phyloP scores from a whole-genome alignment of 2,797 vertebrate species.

The Fistularia tabacaria region DNA sequence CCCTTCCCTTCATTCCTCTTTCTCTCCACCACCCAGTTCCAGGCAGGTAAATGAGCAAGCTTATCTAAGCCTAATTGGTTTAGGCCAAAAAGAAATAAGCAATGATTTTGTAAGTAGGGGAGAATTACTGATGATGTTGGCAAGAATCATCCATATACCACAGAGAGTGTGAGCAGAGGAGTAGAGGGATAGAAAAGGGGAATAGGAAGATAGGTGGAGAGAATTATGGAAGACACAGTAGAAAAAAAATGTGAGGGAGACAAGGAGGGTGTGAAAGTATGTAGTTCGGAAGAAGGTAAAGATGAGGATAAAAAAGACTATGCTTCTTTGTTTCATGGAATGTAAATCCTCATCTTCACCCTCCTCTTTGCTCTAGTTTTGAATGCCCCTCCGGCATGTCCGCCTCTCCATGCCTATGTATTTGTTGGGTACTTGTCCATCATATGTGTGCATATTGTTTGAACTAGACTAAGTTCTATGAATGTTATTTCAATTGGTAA shows the following conservation, averaged over 20 bases:
- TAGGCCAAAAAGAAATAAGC: conserved; percentile 76
- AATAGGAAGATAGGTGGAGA: conserved; percentile 35
- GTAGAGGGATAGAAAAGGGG: conserved; percentile 21
- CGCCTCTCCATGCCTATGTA: background rate
- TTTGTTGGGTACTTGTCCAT: too few species aligned
- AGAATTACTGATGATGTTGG: conserved; percentile 69
- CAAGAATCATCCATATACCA: conserved; percentile 55
- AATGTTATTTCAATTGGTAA: too few species aligned
- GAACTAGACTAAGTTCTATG: background rate
- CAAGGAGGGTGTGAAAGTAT: conserved; percentile 2
- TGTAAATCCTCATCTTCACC: conserved; percentile 28
- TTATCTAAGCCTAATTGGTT: conserved; percentile 75
- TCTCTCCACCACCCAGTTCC: conserved; percentile 41
- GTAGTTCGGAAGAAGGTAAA: conserved; percentile 16
- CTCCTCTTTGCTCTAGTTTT: conserved; percentile 19
- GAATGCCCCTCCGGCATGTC: background rate
- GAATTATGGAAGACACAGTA: conserved; percentile 34
- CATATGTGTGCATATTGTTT: background rate
- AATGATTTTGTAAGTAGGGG: conserved; percentile 58
- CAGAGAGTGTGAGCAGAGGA: conserved; percentile 16
- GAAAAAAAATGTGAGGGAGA: conserved; percentile 10
- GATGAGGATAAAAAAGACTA: conserved; percentile 29
- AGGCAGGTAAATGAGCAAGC: conserved; percentile 65
- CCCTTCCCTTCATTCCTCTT: conserved; percentile 5
- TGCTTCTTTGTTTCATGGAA: conserved; percentile 28